Evolutionary conservation across 1,140 invertebrate species (phyloP).

Genomic region (Hermetia illucens): DNA sequence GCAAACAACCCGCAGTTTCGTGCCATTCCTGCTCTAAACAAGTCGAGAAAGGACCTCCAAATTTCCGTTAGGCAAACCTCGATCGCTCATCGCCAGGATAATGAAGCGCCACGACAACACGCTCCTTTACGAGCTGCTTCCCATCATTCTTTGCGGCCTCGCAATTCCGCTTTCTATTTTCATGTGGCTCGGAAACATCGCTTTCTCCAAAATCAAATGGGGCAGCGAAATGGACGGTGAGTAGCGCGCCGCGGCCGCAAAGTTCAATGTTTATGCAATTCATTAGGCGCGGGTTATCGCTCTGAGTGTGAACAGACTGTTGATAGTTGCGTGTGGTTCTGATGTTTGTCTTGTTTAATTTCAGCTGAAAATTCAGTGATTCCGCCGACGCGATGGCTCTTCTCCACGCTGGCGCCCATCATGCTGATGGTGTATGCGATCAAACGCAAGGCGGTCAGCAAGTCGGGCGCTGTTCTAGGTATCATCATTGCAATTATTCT

Average conservation of each 20-base stretch:
- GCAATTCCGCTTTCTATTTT: conserved; percentile 56
- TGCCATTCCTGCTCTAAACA: no score
- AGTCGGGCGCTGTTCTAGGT: conserved; percentile 55
- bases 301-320: no score
- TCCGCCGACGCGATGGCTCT: conserved; percentile 58
- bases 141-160: conserved; percentile 45
- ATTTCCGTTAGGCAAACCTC: no score
- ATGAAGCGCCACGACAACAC: not conserved
- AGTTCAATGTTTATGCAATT: no score
- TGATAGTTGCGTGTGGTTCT: conserved; percentile 33
- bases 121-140: conserved; percentile 31
- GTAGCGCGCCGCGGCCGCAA: no score
- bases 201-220: conserved; percentile 45
- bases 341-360: conserved; percentile 39
- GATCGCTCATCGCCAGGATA: no score
- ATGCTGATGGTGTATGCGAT: conserved; percentile 49
- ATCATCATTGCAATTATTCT: conserved; percentile 65
- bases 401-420: conserved; percentile 52
- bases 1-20: no score
- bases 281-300: no score
- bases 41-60: no score
- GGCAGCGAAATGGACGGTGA: no score
- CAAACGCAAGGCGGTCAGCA: conserved; percentile 47
- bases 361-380: conserved; percentile 45
- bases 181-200: conserved; percentile 54